Conservation (phyloP, 1,140 invertebrate species). For the Musca domestica region DNA sequence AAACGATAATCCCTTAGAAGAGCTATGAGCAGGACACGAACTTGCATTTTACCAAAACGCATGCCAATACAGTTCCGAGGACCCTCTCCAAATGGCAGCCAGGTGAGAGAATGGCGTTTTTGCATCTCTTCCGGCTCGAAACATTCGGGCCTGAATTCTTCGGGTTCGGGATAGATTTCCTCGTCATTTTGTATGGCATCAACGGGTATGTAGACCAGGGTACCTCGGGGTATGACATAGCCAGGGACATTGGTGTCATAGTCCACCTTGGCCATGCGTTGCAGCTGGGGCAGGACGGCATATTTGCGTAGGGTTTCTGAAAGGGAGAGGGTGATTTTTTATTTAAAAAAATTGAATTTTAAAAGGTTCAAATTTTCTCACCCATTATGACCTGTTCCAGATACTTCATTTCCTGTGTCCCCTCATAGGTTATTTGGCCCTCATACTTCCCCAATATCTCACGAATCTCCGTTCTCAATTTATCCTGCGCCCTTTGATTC, state of each 20-base stretch:
- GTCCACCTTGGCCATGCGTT: constrained; percentile 47
- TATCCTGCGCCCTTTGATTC: constrained; percentile 55
- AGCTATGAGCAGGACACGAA: constrained; percentile 24
- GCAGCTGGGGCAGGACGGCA: constrained; percentile 52
- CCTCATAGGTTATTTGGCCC: constrained; percentile 44
- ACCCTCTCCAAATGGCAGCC: constrained; percentile 64
- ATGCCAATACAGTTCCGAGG: constrained; percentile 38
- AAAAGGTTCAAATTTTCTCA: constrained; percentile 21
- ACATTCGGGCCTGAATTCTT: constrained; percentile 62
- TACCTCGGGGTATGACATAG: constrained; percentile 44
- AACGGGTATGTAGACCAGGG: constrained; percentile 57
- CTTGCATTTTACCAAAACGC: constrained; percentile 29
- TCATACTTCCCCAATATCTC: constrained; percentile 28
- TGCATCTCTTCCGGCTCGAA: constrained; percentile 56
- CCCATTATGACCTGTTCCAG: constrained; percentile 49
- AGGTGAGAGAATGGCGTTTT: constrained; percentile 56
- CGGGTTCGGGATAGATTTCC: constrained; percentile 58
- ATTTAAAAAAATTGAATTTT: background rate
- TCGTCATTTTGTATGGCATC: constrained; percentile 59
- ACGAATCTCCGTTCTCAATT: constrained; percentile 56
- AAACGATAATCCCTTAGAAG: constrained; percentile 29
- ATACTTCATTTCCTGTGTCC: constrained; percentile 44
- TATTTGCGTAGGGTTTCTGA: constrained; percentile 45
- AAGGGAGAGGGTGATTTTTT: background rate
- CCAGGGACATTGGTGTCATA: constrained; percentile 49